Percentiles rank a stretch among this genome's conserved stretches.
Evolutionary conservation across 2,888 invertebrate genomes (phyloP).

Genomic region (Eledona agricola): DNA sequence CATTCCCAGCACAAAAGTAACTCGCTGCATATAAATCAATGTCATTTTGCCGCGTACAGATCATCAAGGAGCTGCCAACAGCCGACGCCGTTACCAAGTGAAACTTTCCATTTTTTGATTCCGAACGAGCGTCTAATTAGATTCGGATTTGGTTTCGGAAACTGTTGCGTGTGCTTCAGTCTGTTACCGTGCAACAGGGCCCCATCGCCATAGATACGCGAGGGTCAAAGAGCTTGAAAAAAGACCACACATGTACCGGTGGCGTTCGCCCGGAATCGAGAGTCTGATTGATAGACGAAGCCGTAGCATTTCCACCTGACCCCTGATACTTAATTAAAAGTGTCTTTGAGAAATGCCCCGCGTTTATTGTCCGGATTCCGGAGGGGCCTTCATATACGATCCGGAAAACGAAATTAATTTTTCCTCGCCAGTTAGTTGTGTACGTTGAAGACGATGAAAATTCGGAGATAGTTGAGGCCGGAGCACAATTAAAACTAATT

Average conservation of each 20-base stretch:
- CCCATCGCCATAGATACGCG: slow-evolving; percentile 34
- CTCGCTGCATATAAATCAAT: slow-evolving; percentile 57
- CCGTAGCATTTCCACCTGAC: slow-evolving; percentile 46
- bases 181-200: slow-evolving; percentile 31
- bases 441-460: no score
- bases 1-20: slow-evolving; percentile 45
- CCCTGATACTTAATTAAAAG: slow-evolving; percentile 53
- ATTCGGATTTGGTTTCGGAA: slow-evolving; percentile 1
- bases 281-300: slow-evolving; percentile 47
- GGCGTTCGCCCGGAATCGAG: slow-evolving; percentile 34
- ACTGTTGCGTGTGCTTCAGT: slow-evolving; percentile 11
- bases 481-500: slow-evolving; percentile 39
- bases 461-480: no score
- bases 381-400: slow-evolving; percentile 7
- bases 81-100: slow-evolving; percentile 40
- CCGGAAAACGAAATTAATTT: background rate
- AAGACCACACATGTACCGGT: slow-evolving; percentile 38
- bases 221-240: slow-evolving; percentile 44
- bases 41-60: slow-evolving; percentile 48
- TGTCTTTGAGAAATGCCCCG: slow-evolving; percentile 43
- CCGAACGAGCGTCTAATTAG: slow-evolving; percentile 3
- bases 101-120: slow-evolving; percentile 18
- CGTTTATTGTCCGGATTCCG: slow-evolving; percentile 31
- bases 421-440: no score
- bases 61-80: slow-evolving; percentile 47